Percentiles rank a stretch among this genome's conserved stretches.
Evolutionary conservation across 2,888 invertebrate species (phyloP).

Genomic region (Idaea biselata): DNA sequence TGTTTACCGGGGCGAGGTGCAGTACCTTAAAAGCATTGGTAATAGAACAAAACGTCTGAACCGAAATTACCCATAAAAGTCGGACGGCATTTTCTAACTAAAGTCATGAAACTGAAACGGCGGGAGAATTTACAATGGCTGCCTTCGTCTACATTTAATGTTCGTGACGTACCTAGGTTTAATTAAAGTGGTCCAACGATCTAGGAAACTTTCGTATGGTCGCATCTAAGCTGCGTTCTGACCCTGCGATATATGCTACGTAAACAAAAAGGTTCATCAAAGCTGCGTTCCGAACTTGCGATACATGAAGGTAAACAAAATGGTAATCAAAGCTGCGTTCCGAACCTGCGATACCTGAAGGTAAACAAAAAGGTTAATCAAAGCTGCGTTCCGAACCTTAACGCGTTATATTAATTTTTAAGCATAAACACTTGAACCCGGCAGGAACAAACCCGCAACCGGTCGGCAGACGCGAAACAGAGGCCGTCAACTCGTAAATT

Average conservation of each 20-base stretch:
- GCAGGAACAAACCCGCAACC: too few relatives aligned
- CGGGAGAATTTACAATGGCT: slow-evolving; percentile 76
- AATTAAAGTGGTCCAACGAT: slow-evolving; percentile 67
- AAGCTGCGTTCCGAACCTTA: too few relatives aligned
- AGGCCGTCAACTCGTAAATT: background rate
- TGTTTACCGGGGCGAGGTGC: slow-evolving; percentile 76
- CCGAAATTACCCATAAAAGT: slow-evolving; percentile 81
- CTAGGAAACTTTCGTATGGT: background rate
- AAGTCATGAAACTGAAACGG: slow-evolving; percentile 79
- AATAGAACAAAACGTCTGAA: slow-evolving; percentile 81
- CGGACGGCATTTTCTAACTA: slow-evolving; percentile 79
- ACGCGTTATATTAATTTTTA: too few relatives aligned
- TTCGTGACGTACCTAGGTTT: slow-evolving; percentile 73
- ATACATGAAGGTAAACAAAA: too few relatives aligned
- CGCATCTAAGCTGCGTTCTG: background rate
- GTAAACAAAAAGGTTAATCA: too few relatives aligned
- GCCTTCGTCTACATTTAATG: slow-evolving; percentile 75
- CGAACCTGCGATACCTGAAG: too few relatives aligned
- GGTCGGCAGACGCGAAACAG: too few relatives aligned
- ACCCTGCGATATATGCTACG: background rate
- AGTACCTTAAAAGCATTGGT: slow-evolving; percentile 81
- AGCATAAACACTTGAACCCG: too few relatives aligned
- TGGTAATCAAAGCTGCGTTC: too few relatives aligned
- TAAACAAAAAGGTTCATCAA: background rate
- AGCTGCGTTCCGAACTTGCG: too few relatives aligned